These are phyloP conservation scores for Platycnemis pennipes DNA, from an alignment of 2,888 invertebrate species.

Conservation along the genomic window DNA sequence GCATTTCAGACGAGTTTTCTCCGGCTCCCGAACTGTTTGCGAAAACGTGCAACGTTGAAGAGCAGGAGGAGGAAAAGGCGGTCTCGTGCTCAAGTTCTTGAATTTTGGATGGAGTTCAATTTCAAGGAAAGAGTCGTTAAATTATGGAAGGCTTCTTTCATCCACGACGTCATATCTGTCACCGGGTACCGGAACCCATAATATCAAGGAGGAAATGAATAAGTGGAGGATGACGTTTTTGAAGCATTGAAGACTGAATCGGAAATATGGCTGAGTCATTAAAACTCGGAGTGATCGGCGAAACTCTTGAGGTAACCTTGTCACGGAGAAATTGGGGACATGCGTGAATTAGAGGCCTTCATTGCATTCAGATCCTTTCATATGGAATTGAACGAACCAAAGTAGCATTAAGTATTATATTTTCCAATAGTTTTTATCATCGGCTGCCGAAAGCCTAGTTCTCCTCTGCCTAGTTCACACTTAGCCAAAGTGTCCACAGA, in stretches of 20 bases:
- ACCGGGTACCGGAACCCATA: neutral
- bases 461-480: too few relatives aligned
- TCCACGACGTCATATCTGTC: neutral
- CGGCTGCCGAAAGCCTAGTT: neutral
- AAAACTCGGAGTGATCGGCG: neutral
- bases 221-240: neutral
- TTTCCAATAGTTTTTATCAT: neutral
- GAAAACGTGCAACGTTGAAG: neutral
- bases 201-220: neutral
- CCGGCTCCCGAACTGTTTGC: neutral
- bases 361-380: too few relatives aligned
- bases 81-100: neutral
- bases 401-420: too few relatives aligned
- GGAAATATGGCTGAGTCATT: neutral
- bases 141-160: neutral
- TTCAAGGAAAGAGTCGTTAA: neutral
- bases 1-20: neutral
- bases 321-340: too few relatives aligned
- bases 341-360: too few relatives aligned
- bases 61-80: too few relatives aligned
- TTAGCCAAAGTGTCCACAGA: too few relatives aligned
- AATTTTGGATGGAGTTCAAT: neutral
- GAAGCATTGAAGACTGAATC: neutral
- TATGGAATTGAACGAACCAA: too few relatives aligned
- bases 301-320: too few relatives aligned